Base-by-base conservation (phyloP, 1,140 invertebrate genomes). In the Pectinophora gossypiella region DNA sequence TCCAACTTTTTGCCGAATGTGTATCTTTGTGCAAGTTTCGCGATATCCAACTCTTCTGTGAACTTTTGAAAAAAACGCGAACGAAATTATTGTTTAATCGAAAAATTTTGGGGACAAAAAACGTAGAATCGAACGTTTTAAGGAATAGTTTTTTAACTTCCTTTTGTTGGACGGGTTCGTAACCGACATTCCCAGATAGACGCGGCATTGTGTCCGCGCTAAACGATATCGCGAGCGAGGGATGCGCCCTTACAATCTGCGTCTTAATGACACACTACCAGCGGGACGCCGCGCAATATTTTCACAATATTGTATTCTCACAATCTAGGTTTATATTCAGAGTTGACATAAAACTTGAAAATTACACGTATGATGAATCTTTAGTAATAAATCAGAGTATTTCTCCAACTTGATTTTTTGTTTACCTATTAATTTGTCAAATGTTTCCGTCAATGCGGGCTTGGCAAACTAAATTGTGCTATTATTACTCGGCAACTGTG, bases 101-200 rank as follows among this genome's bases (percentile, higher is more conserved):
- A 78, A 71, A 76, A 57, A 56, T 78, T 81, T 79, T 38, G 64
- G 38, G 22, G 48, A 59, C 64, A 83, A 86, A 82, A 85, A 86
- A 72, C 19, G 42, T 53, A 51, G 65, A 67, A 71, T 75, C 65
- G 68, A 66, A 76, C 57, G 76, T 80, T 80, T 80, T 66, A 71
- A 45, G 32, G 63, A 65, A 64, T 64, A 59, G 56, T 78, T 85
- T 87, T 85, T 85, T 79, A 72, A 61, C 64, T 73, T 84, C 73
- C 81, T 73, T 80, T 87, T 87, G 75, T 85, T 64, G 65, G 59
- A 56, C 55, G 67, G 36, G 50, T 67, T 77, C 72, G 68, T 84
- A 84, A 81, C 81, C 72, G 80, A 85, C 75, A 76, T 87, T 87
- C 84, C 75, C 84, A 85, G 80, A 82, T 85, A 68, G 66, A 60